Conservation (phyloP, 2,113 vertebrate species). For the Pelecanus crispus region DNA sequence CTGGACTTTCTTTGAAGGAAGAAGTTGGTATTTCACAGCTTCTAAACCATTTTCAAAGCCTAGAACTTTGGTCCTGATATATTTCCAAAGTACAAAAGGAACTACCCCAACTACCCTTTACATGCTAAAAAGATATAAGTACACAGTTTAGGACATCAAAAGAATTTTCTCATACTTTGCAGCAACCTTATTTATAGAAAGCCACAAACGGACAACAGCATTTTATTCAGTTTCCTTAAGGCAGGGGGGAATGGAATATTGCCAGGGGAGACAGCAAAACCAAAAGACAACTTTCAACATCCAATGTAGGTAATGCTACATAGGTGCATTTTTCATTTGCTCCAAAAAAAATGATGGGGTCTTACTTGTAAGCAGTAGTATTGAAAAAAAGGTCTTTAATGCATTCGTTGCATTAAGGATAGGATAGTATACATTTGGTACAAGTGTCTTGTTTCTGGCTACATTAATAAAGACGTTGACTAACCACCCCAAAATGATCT, state of each 20-base stretch:
- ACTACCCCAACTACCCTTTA: not conserved
- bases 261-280: not conserved
- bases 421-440: not conserved
- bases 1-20: not conserved
- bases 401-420: not conserved
- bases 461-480: not conserved
- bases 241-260: not conserved
- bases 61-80: not conserved
- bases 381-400: not conserved
- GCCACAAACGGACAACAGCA: not conserved
- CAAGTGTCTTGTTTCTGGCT: not conserved
- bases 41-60: not conserved
- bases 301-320: not conserved
- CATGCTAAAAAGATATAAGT: not conserved
- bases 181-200: not conserved
- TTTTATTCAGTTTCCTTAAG: not conserved
- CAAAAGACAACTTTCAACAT: not conserved
- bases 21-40: not conserved
- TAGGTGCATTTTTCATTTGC: not conserved
- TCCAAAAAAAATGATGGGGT: not conserved
- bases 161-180: not conserved
- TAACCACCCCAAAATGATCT: slow-evolving; percentile 3
- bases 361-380: not conserved
- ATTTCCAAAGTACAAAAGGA: not conserved
- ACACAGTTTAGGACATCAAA: not conserved